Evolutionary conservation across 1,140 invertebrate genomes (phyloP).

Genomic region (Drosophila gunungcola): DNA sequence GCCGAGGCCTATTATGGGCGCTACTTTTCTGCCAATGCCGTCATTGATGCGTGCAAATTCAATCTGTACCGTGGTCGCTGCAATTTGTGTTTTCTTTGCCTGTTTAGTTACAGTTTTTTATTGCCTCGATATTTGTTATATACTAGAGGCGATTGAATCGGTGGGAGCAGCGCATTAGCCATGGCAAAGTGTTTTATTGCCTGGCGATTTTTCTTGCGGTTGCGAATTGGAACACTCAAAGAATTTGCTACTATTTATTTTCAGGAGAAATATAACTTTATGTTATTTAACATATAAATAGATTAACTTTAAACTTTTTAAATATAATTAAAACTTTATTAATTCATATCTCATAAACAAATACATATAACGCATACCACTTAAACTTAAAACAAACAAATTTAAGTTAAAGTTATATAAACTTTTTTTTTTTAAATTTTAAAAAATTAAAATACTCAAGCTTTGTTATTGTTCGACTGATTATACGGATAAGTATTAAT

Average conservation of each 20-base stretch:
- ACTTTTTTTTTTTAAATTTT: too few species aligned
- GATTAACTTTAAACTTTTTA: neutral
- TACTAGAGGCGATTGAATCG: constrained; percentile 38
- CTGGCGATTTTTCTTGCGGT: constrained; percentile 27
- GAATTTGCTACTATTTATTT: neutral
- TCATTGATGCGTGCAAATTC: constrained; percentile 75
- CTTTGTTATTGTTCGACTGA: too few species aligned
- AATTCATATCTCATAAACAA: too few species aligned
- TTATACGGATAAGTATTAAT: too few species aligned
- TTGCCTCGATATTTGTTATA: constrained; percentile 53
- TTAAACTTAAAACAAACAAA: too few species aligned
- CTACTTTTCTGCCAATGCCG: constrained; percentile 26
- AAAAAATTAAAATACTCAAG: too few species aligned
- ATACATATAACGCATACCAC: too few species aligned
- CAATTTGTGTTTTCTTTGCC: constrained; percentile 73
- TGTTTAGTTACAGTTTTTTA: constrained; percentile 75
- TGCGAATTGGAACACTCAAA: constrained; percentile 5
- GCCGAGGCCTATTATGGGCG: constrained; percentile 58
- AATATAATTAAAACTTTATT: neutral
- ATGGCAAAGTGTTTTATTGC: constrained; percentile 18
- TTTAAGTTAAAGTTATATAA: too few species aligned
- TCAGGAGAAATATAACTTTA: too few species aligned
- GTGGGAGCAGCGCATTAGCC: constrained; percentile 26
- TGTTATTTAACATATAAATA: too few species aligned
- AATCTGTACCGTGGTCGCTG: constrained; percentile 53